Evolutionary conservation across 2,797 vertebrate genomes (phyloP), one percentile per base, ranked within the genome.

Genomic region (Sparus aurata): DNA sequence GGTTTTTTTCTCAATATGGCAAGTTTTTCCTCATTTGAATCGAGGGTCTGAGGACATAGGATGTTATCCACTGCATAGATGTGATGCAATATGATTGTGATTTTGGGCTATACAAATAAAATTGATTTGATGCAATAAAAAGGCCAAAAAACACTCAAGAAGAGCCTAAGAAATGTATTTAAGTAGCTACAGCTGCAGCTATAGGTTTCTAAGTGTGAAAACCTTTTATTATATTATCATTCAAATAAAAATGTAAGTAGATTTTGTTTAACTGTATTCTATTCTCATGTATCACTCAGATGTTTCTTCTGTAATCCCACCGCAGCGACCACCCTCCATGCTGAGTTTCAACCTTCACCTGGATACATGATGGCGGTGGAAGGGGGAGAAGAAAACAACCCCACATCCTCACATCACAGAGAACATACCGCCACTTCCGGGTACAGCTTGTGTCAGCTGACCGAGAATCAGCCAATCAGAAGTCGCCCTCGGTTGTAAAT

Each of bases 291-390:
- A 13, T 57, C 1, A 3, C 27, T 25, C 3, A 49, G 18, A 50
- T 69, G 15, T 30, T 67, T 34, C 0, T 15, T 10, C 7, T 23
- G 11, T 22, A 10, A 57, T 5, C n/a, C 0, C 47, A n/a, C 3
- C 3, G 20, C 61, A 49, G 3, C 4, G 3, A 30, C 8, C 47
- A 20, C 2, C 46, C 43, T 27, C 18, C 74, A 22, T 5, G 70
- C 53, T 30, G 61, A 54, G 81, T 13, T 78, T 92, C 69, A 90
- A 86, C 88, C 69, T 89, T 89, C 75, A 85, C 87, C 89, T 85
- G 58, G 30, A 75, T 46, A 47, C 74, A 66, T 41, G 78, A 30
- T 46, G 27, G 22, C 1, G 15, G 0, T 52, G 4, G 17, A 34
- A 43, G 43, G 43, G 43, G 43, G 43, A 15, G 15, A 3, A 45